Percentiles rank a stretch among this genome's conserved stretches.
These are phyloP conservation scores for Strix uralensis DNA, from an alignment of 2,113 vertebrate species.

Conservation along the genomic window DNA sequence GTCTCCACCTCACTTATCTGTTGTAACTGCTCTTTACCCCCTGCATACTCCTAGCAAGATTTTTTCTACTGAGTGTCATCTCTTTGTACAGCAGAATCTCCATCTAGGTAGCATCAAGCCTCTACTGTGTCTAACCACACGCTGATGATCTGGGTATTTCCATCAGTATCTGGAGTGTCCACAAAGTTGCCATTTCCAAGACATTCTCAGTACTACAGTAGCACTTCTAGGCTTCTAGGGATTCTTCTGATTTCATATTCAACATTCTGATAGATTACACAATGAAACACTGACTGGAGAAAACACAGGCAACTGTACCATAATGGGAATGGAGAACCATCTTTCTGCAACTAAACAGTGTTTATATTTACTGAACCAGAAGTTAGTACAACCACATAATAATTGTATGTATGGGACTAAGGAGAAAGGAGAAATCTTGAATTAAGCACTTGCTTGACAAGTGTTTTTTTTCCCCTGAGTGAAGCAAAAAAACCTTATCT, in stretches of 20 bases:
- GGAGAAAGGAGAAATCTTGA: not conserved
- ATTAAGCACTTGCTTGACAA: not conserved
- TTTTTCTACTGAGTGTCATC: not conserved
- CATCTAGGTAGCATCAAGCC: not conserved
- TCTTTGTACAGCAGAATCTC: not conserved
- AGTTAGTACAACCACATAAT: not conserved
- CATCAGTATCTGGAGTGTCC: not conserved
- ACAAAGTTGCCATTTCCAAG: not conserved
- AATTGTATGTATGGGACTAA: not conserved
- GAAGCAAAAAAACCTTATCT: not conserved
- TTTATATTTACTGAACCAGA: not conserved
- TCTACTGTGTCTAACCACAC: not conserved
- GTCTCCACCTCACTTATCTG: not conserved
- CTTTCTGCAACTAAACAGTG: not conserved
- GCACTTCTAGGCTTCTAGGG: not conserved
- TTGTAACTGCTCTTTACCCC: not conserved
- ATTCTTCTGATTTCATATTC: not conserved
- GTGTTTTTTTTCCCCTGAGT: not conserved
- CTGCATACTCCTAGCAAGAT: not conserved
- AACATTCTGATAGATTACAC: not conserved
- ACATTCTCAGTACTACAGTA: not conserved
- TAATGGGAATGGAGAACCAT: not conserved
- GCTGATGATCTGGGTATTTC: not conserved
- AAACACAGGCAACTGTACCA: not conserved
- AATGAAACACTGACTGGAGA: not conserved